These are phyloP conservation scores for Lichenostomus cassidix DNA, from an alignment of 2,113 vertebrate species.

Conservation along the genomic window DNA sequence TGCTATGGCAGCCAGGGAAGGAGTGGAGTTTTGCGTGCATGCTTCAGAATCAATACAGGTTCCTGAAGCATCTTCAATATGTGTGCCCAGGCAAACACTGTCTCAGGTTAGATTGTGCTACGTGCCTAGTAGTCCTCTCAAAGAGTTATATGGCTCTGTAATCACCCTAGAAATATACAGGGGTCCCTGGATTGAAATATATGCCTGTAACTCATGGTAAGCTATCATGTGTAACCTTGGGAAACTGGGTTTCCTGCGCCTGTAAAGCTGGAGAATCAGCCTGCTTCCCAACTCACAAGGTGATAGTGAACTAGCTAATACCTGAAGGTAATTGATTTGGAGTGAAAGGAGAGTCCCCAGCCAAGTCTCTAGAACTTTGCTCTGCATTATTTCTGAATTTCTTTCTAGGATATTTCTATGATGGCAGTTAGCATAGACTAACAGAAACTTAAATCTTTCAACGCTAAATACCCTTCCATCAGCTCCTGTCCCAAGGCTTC, in stretches of 20 bases:
- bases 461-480: neutral
- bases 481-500: neutral
- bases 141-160: neutral
- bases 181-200: neutral
- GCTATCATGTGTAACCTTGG: neutral
- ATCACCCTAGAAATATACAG: neutral
- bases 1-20: neutral
- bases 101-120: neutral
- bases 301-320: neutral
- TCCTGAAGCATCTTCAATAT: neutral
- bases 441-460: neutral
- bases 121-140: neutral
- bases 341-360: neutral
- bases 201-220: neutral
- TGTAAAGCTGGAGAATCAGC: neutral
- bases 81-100: accelerated
- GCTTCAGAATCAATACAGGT: neutral
- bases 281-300: neutral
- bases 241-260: neutral
- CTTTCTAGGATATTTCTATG: neutral
- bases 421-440: neutral
- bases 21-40: neutral
- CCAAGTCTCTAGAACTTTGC: neutral
- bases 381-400: neutral
- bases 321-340: neutral